Base-by-base conservation (phyloP, 2,888 invertebrate genomes). In the Latheticus oryzae region DNA sequence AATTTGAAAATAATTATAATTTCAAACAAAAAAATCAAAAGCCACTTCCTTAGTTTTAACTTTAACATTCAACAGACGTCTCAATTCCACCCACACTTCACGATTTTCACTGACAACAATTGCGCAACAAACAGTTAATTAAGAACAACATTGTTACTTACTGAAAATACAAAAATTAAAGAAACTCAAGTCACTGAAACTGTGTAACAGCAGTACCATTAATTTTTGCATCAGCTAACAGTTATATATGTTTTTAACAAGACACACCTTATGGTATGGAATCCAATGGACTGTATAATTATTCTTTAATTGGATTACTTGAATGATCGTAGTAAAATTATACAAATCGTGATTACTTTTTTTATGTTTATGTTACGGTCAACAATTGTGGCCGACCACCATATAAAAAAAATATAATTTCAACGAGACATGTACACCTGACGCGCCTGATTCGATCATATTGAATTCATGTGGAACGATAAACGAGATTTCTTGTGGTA, bases 281-380 rank as follows among this genome's bases (percentile, higher is more conserved):
- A 58, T 30, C 23, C 58, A 58, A 33, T 58, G 53, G 45, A 33
- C 53, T 47, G 50, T 43, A 40, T 58, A 58, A 58, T 58, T 58
- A 52, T 40, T 32, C 42, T 30, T 50, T 50, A 50, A 50, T 50
- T 50, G 38, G 50, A 50, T 50, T 37, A 50, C 19, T 19, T 38
- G 50, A 50, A 50, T 38, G 37, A 48, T 8, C 28, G 15, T 43
- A 30, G 30, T 37, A 2, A 21, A 5, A 30, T 30, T 9, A 47
- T 33, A 12, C 23, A 38, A 50, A 48, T 30, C 24, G 48, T 24
- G 32, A 32, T 42, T 42, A 8, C 16, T 42, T 16, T 11, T 16
- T 42, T 9, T 28, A 13, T 48, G 48, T 48, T 48, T 33, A 48
- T 21, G 38, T 40, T 40, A 40, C 38, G 38, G 38, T 40, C n/a